A percentile compares a stretch with the other conserved stretches of the same genome.
Evolutionary conservation across 2,113 vertebrate species (phyloP).

Genomic region (Hydrochoerus hydrochaeris): DNA sequence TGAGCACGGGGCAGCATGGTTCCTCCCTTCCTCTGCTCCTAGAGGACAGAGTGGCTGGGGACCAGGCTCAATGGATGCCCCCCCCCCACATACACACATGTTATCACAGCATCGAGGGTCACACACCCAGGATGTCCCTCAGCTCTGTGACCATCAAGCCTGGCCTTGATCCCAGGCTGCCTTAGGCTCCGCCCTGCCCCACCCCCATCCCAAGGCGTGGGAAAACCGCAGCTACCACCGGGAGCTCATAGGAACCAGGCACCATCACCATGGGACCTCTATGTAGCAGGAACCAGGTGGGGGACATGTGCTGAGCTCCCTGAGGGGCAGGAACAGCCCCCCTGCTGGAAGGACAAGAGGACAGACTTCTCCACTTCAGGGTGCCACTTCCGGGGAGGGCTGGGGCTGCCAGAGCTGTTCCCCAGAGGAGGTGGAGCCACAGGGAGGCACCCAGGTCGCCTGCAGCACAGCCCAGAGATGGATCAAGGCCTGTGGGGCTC

Average conservation of each 20-base stretch:
- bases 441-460: background rate
- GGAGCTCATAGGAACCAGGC: background rate
- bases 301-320: background rate
- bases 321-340: accelerated
- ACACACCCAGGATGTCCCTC: background rate
- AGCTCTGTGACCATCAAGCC: background rate
- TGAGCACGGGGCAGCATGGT: too few relatives aligned
- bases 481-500: too few relatives aligned
- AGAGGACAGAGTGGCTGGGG: background rate
- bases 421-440: background rate
- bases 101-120: background rate
- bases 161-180: background rate
- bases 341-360: too few relatives aligned
- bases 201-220: background rate
- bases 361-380: background rate
- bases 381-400: background rate
- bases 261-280: accelerated
- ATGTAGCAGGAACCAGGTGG: background rate
- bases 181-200: background rate
- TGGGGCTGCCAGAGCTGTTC: background rate
- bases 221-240: background rate
- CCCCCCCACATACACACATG: background rate
- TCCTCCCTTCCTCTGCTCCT: background rate
- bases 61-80: background rate
- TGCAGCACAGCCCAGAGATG: accelerated